Conservation (phyloP, 2,888 invertebrate species). For the Eledona agricola region DNA sequence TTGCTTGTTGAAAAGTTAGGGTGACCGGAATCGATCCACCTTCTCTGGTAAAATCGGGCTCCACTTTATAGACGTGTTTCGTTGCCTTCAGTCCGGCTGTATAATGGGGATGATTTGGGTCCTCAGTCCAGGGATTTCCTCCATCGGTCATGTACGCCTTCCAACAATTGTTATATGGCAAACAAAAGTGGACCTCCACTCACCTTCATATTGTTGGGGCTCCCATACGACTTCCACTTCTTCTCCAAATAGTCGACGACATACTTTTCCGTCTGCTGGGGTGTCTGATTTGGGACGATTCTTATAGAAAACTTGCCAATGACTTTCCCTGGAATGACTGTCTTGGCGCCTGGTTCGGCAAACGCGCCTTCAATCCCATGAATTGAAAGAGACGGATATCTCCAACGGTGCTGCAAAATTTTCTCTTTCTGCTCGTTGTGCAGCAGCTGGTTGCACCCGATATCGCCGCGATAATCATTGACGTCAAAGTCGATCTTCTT, state of each 20-base stretch:
- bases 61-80: slow-evolving; percentile 84
- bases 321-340: slow-evolving; percentile 93
- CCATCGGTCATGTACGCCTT: slow-evolving; percentile 62
- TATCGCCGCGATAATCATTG: slow-evolving; percentile 75
- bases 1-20: slow-evolving; percentile 89
- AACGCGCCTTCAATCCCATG: slow-evolving; percentile 98
- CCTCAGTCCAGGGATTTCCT: slow-evolving; percentile 92
- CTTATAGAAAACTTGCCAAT: slow-evolving; percentile 97
- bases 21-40: slow-evolving; percentile 99
- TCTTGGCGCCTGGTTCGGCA: slow-evolving; percentile 91
- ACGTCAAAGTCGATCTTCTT: slow-evolving; percentile 87
- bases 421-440: slow-evolving; percentile 83
- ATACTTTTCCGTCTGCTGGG: slow-evolving; percentile 80
- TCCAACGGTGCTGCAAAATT: slow-evolving; percentile 94
- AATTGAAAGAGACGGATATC: slow-evolving; percentile 90
- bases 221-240: slow-evolving; percentile 80
- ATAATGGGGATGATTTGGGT: slow-evolving; percentile 92
- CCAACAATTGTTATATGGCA: too few relatives aligned
- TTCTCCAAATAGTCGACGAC: slow-evolving; percentile 81
- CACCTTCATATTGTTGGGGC: slow-evolving; percentile 86
- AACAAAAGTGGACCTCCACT: too few relatives aligned
- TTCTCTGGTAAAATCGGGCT: slow-evolving; percentile 95
- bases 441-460: slow-evolving; percentile 75
- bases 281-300: slow-evolving; percentile 93
- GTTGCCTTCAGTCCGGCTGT: slow-evolving; percentile 85